Evolutionary conservation across 1,140 invertebrate genomes (phyloP).

Genomic region (Patella vulgata): DNA sequence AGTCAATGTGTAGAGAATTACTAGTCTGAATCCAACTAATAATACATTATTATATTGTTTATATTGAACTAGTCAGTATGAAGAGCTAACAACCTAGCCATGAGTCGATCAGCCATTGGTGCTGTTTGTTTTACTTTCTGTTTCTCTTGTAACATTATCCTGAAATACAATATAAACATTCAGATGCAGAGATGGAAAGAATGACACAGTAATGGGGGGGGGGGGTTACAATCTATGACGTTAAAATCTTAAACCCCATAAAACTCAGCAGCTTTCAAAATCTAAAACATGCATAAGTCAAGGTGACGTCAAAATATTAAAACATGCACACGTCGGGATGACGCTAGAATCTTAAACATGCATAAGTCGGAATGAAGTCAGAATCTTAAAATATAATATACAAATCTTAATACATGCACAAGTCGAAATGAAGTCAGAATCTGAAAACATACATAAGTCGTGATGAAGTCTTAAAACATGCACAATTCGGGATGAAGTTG

Average conservation of each 20-base stretch:
- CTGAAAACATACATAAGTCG: too few relatives aligned
- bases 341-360: too few relatives aligned
- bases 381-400: too few relatives aligned
- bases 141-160: slow-evolving; percentile 39
- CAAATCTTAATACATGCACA: too few relatives aligned
- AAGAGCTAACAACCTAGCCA: slow-evolving; percentile 28
- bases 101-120: slow-evolving; percentile 50
- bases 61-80: slow-evolving; percentile 38
- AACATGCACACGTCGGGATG: neutral
- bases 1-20: too few relatives aligned
- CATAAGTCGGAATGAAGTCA: too few relatives aligned
- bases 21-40: too few relatives aligned
- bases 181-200: too few relatives aligned
- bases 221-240: neutral
- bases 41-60: too few relatives aligned
- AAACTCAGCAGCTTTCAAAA: neutral
- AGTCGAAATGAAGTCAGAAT: too few relatives aligned
- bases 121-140: slow-evolving; percentile 38
- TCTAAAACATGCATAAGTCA: neutral
- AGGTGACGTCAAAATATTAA: neutral
- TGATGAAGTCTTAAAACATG: too few relatives aligned
- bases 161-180: slow-evolving; percentile 20
- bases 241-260: neutral
- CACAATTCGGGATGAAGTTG: too few relatives aligned
- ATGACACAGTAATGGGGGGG: neutral